phyloP scores from a whole-genome alignment of 2,797 vertebrate species.

The Hybognathus amarus region DNA sequence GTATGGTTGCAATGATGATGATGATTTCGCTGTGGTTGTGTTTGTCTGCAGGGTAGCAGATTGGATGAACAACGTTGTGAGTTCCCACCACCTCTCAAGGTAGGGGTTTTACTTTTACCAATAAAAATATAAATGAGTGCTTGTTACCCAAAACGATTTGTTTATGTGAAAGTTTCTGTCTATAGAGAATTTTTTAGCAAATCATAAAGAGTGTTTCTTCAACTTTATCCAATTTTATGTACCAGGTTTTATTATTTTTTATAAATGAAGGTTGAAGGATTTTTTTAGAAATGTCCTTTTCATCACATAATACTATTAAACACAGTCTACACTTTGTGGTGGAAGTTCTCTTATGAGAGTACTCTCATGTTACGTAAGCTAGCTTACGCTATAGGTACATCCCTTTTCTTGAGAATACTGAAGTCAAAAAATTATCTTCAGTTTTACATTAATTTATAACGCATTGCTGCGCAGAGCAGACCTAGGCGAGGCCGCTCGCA shows the following conservation, averaged over 20 bases:
- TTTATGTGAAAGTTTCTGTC: conserved; percentile 41
- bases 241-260: neutral
- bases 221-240: neutral
- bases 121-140: neutral
- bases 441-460: too few species aligned
- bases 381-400: too few species aligned
- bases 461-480: too few species aligned
- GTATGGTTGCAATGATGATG: conserved; percentile 33
- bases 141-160: neutral
- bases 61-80: conserved; percentile 83
- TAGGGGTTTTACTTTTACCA: conserved; percentile 46
- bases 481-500: too few species aligned
- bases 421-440: too few species aligned
- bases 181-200: conserved; percentile 55
- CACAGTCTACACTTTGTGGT: neutral
- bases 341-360: neutral
- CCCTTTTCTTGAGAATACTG: too few species aligned
- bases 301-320: neutral
- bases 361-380: too few species aligned
- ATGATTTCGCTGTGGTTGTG: conserved; percentile 31
- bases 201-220: neutral
- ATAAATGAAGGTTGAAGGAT: too few species aligned
- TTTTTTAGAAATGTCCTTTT: neutral
- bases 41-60: conserved; percentile 78
- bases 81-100: conserved; percentile 81